phyloP scores from a whole-genome alignment of 2,113 vertebrate genomes.

The Peromyscus leucopus region DNA sequence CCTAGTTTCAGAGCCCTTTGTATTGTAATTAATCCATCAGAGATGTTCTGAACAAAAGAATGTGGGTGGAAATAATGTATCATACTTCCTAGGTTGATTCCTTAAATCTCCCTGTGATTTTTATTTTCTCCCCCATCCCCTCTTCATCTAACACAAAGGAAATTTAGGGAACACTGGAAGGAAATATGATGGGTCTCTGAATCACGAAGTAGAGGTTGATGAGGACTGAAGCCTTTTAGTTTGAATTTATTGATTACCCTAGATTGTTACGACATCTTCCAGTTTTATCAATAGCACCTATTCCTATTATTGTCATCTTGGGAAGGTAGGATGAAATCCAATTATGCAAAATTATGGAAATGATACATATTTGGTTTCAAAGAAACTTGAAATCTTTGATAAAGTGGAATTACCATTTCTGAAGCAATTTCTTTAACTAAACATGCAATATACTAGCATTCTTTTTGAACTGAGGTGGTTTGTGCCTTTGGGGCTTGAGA shows the following conservation, averaged over 20 bases:
- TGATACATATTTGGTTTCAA: neutral
- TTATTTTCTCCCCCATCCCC: neutral
- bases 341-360: constrained; percentile 56
- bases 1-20: neutral
- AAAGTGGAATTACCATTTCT: constrained; percentile 36
- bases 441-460: constrained; percentile 39
- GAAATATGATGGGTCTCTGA: neutral
- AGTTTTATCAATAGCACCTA: neutral
- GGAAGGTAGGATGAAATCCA: constrained; percentile 3
- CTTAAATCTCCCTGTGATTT: constrained; percentile 4
- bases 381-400: constrained; percentile 55
- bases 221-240: neutral
- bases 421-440: constrained; percentile 59
- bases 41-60: neutral
- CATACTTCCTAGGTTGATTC: neutral
- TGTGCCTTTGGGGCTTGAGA: constrained; percentile 40
- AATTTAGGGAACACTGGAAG: neutral
- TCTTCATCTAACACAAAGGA: neutral
- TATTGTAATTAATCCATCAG: neutral
- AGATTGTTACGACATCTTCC: constrained; percentile 9
- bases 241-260: neutral
- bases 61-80: neutral
- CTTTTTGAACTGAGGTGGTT: constrained; percentile 58
- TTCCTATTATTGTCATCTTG: neutral
- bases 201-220: neutral